These are phyloP conservation scores for Lathamus discolor DNA, from an alignment of 2,113 vertebrate species.

Conservation along the genomic window DNA sequence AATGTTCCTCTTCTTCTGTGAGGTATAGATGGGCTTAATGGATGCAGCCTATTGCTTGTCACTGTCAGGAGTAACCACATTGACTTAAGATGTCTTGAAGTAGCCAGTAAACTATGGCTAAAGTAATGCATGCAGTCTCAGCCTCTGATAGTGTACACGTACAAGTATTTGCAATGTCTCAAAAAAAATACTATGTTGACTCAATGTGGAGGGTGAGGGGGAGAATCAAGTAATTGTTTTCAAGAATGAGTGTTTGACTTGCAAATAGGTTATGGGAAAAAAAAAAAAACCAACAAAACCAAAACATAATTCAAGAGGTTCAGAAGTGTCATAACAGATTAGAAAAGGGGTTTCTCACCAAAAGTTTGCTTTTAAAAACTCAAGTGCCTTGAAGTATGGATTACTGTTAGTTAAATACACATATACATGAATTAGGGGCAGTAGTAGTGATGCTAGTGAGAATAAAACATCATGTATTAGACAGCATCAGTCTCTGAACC, in stretches of 20 bases:
- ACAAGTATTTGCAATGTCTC: background rate
- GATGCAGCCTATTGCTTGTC: background rate
- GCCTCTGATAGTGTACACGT: background rate
- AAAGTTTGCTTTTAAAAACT: slow-evolving; percentile 16
- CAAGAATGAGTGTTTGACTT: background rate
- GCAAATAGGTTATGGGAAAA: background rate
- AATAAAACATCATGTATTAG: slow-evolving; percentile 18
- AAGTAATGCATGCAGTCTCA: background rate
- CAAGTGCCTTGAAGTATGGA: background rate
- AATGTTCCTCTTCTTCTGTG: background rate
- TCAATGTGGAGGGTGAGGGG: fast-evolving
- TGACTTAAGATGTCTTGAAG: background rate
- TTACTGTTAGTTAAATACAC: background rate
- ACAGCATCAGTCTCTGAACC: slow-evolving; percentile 56
- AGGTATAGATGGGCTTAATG: background rate
- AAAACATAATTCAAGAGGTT: background rate
- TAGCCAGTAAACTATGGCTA: background rate
- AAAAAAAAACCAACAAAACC: no score
- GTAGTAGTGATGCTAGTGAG: background rate
- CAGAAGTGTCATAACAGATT: background rate
- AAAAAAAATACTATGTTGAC: background rate
- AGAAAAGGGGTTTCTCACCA: background rate
- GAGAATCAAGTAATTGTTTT: background rate
- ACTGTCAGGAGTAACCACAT: background rate
- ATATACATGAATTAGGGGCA: background rate